Evolutionary conservation across 2,888 invertebrate species (phyloP), one percentile per base, ranked within the genome.

Genomic region (Ceraclea dissimilis): DNA sequence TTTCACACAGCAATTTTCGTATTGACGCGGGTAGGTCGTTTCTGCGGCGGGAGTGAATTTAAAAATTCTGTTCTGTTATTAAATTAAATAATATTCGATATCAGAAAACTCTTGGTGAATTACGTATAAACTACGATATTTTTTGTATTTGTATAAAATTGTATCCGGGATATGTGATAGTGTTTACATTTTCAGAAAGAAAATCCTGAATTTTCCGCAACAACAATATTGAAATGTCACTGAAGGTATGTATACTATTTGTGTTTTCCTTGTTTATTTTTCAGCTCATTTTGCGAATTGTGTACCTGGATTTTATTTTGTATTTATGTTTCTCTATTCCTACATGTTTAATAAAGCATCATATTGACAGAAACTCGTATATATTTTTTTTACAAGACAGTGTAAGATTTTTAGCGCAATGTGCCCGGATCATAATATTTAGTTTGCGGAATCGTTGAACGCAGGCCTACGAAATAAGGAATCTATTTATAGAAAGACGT

Each of bases 171-270:
- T 16, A 39, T 39, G 39, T 39, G 39, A 39, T 16, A 39, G 39
- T 39, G 39, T 39, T n/a, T 39, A 39, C 5, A 8, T 16, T 4
- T 39, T 39, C 5, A n/a, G 2, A 5, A 39, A n/a, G 39, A 13
- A 39, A 39, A 39, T 39, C 39, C 13, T 39, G 39, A 39, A n/a
- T 39, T 39, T 39, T 39, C 39, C 39, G 39, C 39, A 39, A n/a
- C 39, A 39, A 39, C 47, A 47, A 47, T 20, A 20, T 13, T 47
- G 47, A 54, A 33, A 60, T 60, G 60, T 60, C 60, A 55, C 34
- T 60, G 18, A 60, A 60, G 60, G 60, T 60, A 54, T 47, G 39
- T 39, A 13, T 39, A 39, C 39, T 31, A 13, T 39, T n/a, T 13
- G 44, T 47, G n/a, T n/a, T n/a, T n/a, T n/a, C n/a, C n/a, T n/a